These are phyloP conservation scores for Pangasius macronema DNA, from an alignment of 2,797 vertebrate genomes.

Conservation along the genomic window DNA sequence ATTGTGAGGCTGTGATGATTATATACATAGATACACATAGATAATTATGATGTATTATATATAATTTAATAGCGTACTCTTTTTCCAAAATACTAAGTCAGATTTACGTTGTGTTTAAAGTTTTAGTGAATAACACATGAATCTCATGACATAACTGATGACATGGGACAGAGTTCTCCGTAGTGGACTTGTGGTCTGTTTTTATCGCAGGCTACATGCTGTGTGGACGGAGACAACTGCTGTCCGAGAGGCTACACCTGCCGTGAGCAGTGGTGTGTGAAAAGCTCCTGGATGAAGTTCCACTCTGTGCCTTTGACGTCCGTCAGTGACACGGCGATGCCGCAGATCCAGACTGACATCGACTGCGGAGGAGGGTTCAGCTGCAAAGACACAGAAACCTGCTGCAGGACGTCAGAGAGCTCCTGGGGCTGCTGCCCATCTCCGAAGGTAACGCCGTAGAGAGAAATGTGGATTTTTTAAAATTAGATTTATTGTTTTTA, in stretches of 20 bases:
- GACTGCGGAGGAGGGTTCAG: slow-evolving; percentile 62
- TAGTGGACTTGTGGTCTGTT: not conserved
- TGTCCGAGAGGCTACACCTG: slow-evolving; percentile 83
- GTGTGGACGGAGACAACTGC: slow-evolving; percentile 79
- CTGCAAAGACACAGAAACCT: slow-evolving; percentile 72
- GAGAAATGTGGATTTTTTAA: not conserved
- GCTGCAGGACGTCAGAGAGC: slow-evolving; percentile 69
- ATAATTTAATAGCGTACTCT: not conserved
- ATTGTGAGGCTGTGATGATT: not conserved
- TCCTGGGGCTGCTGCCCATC: slow-evolving; percentile 84
- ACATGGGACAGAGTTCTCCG: not conserved
- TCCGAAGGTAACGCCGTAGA: slow-evolving; percentile 54
- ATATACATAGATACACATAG: no score
- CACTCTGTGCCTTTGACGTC: slow-evolving; percentile 56
- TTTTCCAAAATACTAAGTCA: not conserved
- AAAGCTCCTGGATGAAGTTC: slow-evolving; percentile 59
- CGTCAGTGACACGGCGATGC: not conserved
- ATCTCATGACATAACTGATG: not conserved
- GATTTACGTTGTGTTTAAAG: not conserved
- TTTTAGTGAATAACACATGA: not conserved
- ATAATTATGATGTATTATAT: not conserved
- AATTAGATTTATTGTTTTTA: not conserved
- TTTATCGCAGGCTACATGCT: slow-evolving; percentile 81
- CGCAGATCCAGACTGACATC: slow-evolving; percentile 29
- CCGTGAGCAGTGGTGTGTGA: slow-evolving; percentile 75